Evolutionary conservation across 2,888 invertebrate species (phyloP), one percentile per base, ranked within the genome.

Genomic region (Copidosoma aretas): DNA sequence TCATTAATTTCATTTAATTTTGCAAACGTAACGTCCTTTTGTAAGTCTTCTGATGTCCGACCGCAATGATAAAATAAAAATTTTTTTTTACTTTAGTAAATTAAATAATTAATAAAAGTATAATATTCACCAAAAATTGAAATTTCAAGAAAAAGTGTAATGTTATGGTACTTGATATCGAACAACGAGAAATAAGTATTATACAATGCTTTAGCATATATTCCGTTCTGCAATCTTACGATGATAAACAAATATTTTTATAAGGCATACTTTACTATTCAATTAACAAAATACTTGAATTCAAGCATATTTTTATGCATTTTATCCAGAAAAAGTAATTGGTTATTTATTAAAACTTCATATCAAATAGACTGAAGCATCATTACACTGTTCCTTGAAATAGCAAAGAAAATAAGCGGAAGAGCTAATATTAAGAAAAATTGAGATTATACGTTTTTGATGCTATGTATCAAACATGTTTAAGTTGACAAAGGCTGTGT

Each of bases 401-500:
- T 52, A 49, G 3, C 49, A 49, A 5, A 3, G 32, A 32, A 32
- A 5, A 15, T 49, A 49, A 49, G 19, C 12, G 12, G 12, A 10
- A 59, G 25, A 59, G 46, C 41, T 41, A 59, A 41, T 43, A 43
- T 41, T 41, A 41, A 46, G 41, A 39, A 43, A 41, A 64, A 54
- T 67, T 71, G 64, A 64, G 52, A 63, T 64, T 71, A 57, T 25
- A 67, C 64, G 46, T 49, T 71, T 71, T 60, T 57, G 32, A 65
- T 56, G 57, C 63, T 53, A 64, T 67, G 49, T 67, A 57, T 67
- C n/a, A 25, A 57, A 61, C 32, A 46, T 68, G 49, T 71, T 71
- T 69, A 71, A 67, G 68, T 71, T 69, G 22, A 67, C 46, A 71
- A 12, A 62, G 69, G 71, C 69, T 71, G 69, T 69, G 71, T 67